Conservation (phyloP, 2,113 vertebrate species). For the Orientallactaga bullata region DNA sequence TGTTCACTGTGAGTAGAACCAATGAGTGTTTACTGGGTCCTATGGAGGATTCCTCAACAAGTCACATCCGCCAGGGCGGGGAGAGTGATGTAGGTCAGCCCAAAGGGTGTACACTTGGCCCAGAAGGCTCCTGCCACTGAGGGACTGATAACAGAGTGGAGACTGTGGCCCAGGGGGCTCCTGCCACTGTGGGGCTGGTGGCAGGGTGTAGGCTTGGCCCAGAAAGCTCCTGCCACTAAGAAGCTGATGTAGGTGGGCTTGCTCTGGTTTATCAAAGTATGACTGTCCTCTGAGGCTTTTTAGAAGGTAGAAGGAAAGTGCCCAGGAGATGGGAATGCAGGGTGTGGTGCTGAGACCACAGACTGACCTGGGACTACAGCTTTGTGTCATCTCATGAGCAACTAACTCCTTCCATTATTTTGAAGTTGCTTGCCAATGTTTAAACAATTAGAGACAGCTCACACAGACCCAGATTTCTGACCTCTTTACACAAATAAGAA, state of each 20-base stretch:
- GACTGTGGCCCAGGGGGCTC: background rate
- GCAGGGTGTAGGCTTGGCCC: accelerated
- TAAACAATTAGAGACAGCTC: background rate
- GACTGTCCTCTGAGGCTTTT: background rate
- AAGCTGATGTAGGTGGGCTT: background rate
- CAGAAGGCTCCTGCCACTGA: too few relatives aligned
- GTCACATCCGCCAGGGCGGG: background rate
- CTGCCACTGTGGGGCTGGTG: background rate
- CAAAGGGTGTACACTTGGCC: too few relatives aligned
- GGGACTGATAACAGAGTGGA: too few relatives aligned
- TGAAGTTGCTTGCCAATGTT: background rate
- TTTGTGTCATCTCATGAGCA: background rate
- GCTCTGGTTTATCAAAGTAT: background rate
- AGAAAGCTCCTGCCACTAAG: background rate
- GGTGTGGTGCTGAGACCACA: accelerated
- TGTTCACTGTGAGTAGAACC: background rate
- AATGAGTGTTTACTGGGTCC: accelerated
- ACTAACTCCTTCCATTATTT: background rate
- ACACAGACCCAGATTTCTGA: background rate
- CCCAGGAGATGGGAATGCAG: accelerated
- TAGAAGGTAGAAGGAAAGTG: accelerated
- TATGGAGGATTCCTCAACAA: too few relatives aligned
- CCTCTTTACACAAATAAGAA: background rate
- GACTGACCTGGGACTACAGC: background rate
- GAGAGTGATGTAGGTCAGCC: background rate